Evolutionary conservation across 2,797 vertebrate genomes (phyloP), one percentile per base, ranked within the genome.

Genomic region (Cephalopachus bancanus): DNA sequence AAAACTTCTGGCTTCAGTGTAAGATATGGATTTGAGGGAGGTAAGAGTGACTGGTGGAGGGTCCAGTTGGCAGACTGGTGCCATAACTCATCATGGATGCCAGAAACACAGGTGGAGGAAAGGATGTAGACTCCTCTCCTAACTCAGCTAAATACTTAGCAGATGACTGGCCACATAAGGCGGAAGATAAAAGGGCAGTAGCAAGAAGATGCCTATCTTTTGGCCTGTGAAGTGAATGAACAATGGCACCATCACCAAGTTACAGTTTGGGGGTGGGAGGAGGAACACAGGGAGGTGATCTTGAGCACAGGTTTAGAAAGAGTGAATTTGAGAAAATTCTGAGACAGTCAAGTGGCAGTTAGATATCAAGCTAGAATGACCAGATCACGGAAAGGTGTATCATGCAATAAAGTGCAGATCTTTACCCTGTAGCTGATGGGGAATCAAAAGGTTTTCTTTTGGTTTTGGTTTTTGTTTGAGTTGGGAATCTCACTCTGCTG

Each of bases 21-120:
- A 71, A 72, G 37, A 44, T 17, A 33, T 12, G 8, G 75, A 64
- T 10, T 28, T 44, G 9, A 67, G 55, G 80, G 51, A 49, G 51
- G 7, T n/a, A 51, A n/a, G 26, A 11, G 7, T 1, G 3, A 9
- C 1, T 7, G 1, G 20, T 33, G 33, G 22, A 20, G 30, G 44
- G 44, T 15, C 10, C 51, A 30, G 59, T 1, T 2, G 26, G 76
- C 44, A 44, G 22, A 30, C 5, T 0, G 84, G 72, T 4, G 30
- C 20, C 24, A 10, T 15, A 78, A 33, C 71, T 87, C 51, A 33
- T 16, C 65, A 88, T 33, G 30, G 28, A 67, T 1, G 12, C 69
- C 80, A 79, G 37, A 71, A 33, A 4, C 6, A 37, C 49, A 72
- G 51, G 30, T n/a, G 26, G 67, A 55, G 60, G 44, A 65, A 59